Percentiles rank a stretch among this genome's conserved stretches.
Conservation (phyloP, 2,113 vertebrate species). For the Myanophis thanlyinensis region DNA sequence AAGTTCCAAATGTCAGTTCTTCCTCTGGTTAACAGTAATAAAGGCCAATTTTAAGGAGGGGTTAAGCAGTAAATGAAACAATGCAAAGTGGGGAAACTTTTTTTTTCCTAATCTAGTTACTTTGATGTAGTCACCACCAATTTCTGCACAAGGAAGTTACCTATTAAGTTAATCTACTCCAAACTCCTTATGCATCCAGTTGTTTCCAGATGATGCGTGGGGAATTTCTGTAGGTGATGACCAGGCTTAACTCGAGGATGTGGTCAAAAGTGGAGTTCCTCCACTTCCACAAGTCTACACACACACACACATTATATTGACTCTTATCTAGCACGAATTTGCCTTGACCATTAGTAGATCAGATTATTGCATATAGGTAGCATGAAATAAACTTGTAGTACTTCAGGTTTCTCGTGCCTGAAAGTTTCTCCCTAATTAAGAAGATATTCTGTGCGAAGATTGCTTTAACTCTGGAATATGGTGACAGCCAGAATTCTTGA, state of each 20-base stretch:
- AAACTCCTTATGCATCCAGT: background rate
- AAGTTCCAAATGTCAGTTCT: background rate
- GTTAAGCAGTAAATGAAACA: background rate
- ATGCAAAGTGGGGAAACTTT: background rate
- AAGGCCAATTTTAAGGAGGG: background rate
- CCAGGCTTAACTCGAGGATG: background rate
- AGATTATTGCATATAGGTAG: no score
- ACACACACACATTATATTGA: no score
- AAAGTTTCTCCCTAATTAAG: background rate
- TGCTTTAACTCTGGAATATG: background rate
- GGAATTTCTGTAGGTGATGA: background rate
- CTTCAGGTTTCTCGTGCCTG: no score
- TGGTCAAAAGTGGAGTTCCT: background rate
- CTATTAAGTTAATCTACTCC: background rate
- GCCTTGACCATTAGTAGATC: no score
- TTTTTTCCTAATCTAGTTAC: background rate
- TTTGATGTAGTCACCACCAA: background rate
- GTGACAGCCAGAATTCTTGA: background rate
- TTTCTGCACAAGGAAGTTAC: background rate
- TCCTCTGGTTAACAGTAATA: background rate
- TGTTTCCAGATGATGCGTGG: background rate
- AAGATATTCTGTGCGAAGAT: background rate
- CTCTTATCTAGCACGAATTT: no score
- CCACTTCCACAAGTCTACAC: background rate
- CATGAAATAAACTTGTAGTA: no score